These are phyloP conservation scores for Pseudorasbora parva DNA, from an alignment of 2,113 vertebrate genomes.

Conservation along the genomic window DNA sequence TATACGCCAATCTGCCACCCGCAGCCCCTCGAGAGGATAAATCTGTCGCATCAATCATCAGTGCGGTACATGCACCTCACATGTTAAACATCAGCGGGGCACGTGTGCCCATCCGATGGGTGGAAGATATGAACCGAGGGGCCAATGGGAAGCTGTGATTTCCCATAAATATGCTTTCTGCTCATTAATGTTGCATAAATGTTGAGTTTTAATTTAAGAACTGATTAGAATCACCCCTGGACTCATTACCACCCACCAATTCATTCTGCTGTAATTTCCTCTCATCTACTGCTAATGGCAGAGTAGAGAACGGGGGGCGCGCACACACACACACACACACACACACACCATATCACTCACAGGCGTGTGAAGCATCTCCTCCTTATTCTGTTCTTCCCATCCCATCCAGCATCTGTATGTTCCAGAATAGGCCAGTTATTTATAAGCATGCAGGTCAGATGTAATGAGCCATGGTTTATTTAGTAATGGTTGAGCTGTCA, in stretches of 20 bases:
- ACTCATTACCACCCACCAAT: constrained; percentile 74
- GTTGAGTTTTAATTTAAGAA: constrained; percentile 73
- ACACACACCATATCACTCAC: constrained; percentile 11
- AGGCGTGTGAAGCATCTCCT: constrained; percentile 51
- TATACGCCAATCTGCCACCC: constrained; percentile 22
- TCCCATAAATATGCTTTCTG: constrained; percentile 57
- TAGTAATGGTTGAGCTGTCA: constrained; percentile 62
- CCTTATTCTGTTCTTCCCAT: constrained; percentile 36
- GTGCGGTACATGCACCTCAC: constrained; percentile 21
- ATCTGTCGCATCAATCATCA: constrained; percentile 39
- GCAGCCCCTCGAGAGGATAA: constrained; percentile 35
- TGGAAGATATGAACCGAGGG: not conserved
- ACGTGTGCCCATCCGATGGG: constrained; percentile 22
- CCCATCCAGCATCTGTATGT: constrained; percentile 23
- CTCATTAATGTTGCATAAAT: constrained; percentile 78
- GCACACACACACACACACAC: not conserved
- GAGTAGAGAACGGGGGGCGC: constrained; percentile 44
- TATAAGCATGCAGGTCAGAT: constrained; percentile 57
- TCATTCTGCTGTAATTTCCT: constrained; percentile 62
- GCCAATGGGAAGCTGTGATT: not conserved
- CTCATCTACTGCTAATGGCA: constrained; percentile 58
- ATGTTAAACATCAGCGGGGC: constrained; percentile 12
- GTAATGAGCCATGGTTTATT: constrained; percentile 50
- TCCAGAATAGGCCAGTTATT: constrained; percentile 55
- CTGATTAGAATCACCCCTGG: constrained; percentile 72